phyloP scores from a whole-genome alignment of 1,140 invertebrate species.

The Drosophila lini region DNA sequence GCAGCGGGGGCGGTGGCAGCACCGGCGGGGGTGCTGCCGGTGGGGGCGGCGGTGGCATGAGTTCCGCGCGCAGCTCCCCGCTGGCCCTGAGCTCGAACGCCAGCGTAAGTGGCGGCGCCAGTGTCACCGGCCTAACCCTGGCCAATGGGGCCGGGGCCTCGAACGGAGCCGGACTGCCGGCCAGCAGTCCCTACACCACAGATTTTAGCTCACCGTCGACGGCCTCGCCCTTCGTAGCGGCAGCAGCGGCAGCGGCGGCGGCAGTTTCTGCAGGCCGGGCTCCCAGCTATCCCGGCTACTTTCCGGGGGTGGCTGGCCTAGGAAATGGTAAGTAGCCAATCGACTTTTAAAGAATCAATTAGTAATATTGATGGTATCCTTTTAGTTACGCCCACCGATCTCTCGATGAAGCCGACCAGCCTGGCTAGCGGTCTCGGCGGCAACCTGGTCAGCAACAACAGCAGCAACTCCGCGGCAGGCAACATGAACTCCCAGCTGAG shows the following conservation, averaged over 20 bases:
- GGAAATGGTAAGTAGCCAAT: constrained; percentile 76
- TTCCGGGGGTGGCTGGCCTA: constrained; percentile 71
- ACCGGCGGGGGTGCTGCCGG: constrained; percentile 48
- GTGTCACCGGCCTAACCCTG: constrained; percentile 63
- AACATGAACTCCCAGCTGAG: constrained; percentile 70
- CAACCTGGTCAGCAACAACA: constrained; percentile 53
- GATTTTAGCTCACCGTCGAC: constrained; percentile 80
- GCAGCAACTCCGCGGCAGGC: constrained; percentile 54
- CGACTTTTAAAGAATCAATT: neutral
- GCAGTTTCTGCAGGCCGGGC: constrained; percentile 75
- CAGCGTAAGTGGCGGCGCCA: constrained; percentile 71
- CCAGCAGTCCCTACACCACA: constrained; percentile 79
- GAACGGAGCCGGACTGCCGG: constrained; percentile 75
- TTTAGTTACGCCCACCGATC: constrained; percentile 81
- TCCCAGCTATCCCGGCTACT: constrained; percentile 79
- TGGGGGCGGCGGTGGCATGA: constrained; percentile 68
- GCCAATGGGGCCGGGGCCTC: constrained; percentile 75
- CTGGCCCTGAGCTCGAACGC: constrained; percentile 80
- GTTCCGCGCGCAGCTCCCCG: constrained; percentile 81
- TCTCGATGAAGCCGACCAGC: constrained; percentile 82
- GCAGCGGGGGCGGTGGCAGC: constrained; percentile 60
- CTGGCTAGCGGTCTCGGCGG: constrained; percentile 40
- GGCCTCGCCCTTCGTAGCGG: constrained; percentile 72
- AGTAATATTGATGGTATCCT: neutral
- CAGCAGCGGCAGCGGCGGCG: constrained; percentile 67